phyloP scores from a whole-genome alignment of 2,113 vertebrate genomes.

The Ranitomeya variabilis region DNA sequence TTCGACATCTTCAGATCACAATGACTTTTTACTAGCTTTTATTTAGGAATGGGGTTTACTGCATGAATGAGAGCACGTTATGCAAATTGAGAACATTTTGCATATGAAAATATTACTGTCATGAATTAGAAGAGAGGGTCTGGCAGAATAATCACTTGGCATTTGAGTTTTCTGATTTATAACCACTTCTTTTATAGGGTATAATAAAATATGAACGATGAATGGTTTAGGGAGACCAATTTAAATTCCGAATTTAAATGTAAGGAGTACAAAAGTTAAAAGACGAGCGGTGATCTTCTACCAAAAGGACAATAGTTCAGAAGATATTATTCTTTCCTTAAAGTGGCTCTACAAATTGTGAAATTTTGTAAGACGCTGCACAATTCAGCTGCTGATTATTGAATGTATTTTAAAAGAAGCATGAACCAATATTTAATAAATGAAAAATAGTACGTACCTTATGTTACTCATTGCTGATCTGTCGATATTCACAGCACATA shows the following conservation, averaged over 20 bases:
- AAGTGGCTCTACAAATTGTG: not conserved
- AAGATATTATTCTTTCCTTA: not conserved
- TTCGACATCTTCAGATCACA: not conserved
- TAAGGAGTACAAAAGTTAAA: constrained; percentile 9
- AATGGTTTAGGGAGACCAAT: constrained; percentile 10
- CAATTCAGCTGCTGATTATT: not conserved
- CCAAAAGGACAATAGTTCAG: not conserved
- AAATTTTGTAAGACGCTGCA: not conserved
- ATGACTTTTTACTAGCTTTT: not conserved
- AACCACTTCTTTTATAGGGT: constrained; percentile 20
- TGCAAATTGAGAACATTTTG: constrained; percentile 30
- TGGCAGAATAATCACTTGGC: constrained; percentile 35
- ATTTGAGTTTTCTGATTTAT: constrained; percentile 46
- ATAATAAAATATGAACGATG: constrained; percentile 47
- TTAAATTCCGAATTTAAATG: constrained; percentile 34
- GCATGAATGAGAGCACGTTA: constrained; percentile 22
- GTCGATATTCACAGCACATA: no score
- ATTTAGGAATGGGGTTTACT: not conserved
- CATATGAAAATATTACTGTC: constrained; percentile 38
- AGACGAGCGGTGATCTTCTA: not conserved
- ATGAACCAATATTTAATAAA: no score
- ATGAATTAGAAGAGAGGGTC: constrained; percentile 39
- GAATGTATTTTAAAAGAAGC: not conserved
- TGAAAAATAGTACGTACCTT: no score
- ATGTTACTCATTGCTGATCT: no score